Percentiles rank a stretch among this genome's conserved stretches.
Conservation (phyloP, 2,797 vertebrate genomes). For the Telmatherina bonti region DNA sequence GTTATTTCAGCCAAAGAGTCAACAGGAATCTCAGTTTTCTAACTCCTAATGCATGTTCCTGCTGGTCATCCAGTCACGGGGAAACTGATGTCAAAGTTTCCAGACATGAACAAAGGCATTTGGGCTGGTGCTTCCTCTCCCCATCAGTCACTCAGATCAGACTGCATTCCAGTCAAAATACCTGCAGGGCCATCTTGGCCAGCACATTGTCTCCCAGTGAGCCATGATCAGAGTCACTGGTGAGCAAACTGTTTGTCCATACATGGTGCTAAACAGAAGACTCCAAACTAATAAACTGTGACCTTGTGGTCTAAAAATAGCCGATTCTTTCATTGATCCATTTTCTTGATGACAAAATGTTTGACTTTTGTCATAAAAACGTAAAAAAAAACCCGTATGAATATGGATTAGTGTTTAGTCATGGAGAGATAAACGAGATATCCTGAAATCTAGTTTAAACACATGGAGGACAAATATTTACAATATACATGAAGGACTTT, state of each 20-base stretch:
- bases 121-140: slow-evolving; percentile 91
- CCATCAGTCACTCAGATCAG: slow-evolving; percentile 71
- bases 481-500: too few relatives aligned
- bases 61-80: slow-evolving; percentile 38
- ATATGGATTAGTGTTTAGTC: too few relatives aligned
- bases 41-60: background rate
- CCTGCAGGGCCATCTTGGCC: slow-evolving; percentile 59
- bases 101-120: slow-evolving; percentile 81
- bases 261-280: slow-evolving; percentile 48
- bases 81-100: slow-evolving; percentile 76
- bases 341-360: slow-evolving; percentile 27
- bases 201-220: slow-evolving; percentile 44
- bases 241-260: slow-evolving; percentile 35
- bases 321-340: slow-evolving; percentile 23
- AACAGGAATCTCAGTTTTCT: background rate
- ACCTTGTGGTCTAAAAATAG: slow-evolving; percentile 45
- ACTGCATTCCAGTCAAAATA: slow-evolving; percentile 48
- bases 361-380: too few relatives aligned
- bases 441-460: too few relatives aligned
- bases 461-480: too few relatives aligned
- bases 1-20: background rate
- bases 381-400: too few relatives aligned
- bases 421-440: too few relatives aligned
- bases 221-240: slow-evolving; percentile 29
- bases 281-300: slow-evolving; percentile 51